Evolutionary conservation across 2,113 vertebrate genomes (phyloP).

Genomic region (Chaetura pelagica): DNA sequence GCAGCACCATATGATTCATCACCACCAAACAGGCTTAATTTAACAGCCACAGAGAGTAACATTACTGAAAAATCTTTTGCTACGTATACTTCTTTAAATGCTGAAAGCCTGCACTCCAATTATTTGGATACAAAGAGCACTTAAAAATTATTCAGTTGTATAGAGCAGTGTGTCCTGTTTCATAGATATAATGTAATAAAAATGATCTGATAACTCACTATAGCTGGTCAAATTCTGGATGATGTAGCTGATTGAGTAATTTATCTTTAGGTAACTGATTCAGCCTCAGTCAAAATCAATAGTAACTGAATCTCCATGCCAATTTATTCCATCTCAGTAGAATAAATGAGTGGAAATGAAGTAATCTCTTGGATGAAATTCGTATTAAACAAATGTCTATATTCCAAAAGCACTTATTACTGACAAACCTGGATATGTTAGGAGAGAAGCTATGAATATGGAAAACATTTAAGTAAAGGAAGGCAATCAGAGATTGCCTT

Average conservation of each 20-base stretch:
- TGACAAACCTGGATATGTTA: background rate
- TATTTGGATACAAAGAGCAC: constrained; percentile 16
- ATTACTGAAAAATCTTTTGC: background rate
- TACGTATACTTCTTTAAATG: background rate
- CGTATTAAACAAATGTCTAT: background rate
- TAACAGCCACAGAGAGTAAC: background rate
- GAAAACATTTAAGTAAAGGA: background rate
- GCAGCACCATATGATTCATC: background rate
- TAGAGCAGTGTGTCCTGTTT: background rate
- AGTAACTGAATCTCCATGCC: constrained; percentile 33
- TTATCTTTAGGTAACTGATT: constrained; percentile 13
- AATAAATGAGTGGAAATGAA: constrained; percentile 32
- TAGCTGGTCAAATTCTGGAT: constrained; percentile 20
- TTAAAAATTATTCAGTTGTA: constrained; percentile 33
- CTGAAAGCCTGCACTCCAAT: constrained; percentile 12
- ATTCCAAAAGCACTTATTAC: constrained; percentile 1
- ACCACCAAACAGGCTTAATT: background rate
- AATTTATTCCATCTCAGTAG: constrained; percentile 3
- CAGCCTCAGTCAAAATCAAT: constrained; percentile 55
- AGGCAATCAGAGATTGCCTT: background rate
- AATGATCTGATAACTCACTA: constrained; percentile 8
- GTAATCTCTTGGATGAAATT: background rate
- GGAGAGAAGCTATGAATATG: background rate
- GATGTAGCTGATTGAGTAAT: background rate
- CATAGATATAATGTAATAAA: constrained; percentile 28